Evolutionary conservation across 2,888 invertebrate species (phyloP).

Genomic region (Biston stratarius): DNA sequence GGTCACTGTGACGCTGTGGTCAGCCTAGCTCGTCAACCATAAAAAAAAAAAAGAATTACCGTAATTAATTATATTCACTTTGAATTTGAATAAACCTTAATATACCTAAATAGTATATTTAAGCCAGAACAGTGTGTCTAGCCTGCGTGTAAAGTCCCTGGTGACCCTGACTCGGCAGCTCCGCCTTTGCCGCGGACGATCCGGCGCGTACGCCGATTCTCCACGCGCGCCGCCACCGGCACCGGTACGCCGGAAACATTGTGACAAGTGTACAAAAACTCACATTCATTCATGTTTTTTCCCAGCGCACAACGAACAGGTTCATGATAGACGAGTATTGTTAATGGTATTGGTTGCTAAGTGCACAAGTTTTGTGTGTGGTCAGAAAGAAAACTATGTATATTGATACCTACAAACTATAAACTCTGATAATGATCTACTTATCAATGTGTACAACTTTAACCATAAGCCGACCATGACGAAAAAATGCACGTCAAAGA

Average conservation of each 20-base stretch:
- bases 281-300: conserved; percentile 82
- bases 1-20: too few relatives aligned
- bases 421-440: too few relatives aligned
- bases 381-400: not conserved
- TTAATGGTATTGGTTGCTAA: conserved; percentile 36
- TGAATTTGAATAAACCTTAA: too few relatives aligned
- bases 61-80: too few relatives aligned
- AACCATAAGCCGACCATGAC: too few relatives aligned
- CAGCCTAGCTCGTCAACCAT: too few relatives aligned
- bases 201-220: conserved; percentile 83
- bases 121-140: not conserved
- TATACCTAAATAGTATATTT: not conserved
- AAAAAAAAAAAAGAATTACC: too few relatives aligned
- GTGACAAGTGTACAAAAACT: conserved; percentile 84
- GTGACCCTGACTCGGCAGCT: conserved; percentile 45
- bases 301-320: conserved; percentile 66
- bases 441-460: too few relatives aligned
- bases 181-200: conserved; percentile 54
- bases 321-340: conserved; percentile 53
- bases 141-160: conserved; percentile 15
- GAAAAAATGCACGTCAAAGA: too few relatives aligned
- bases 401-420: too few relatives aligned
- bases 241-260: conserved; percentile 78
- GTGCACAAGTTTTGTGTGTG: conserved; percentile 20
- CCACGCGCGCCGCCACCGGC: conserved; percentile 68